Evolutionary conservation across 2,113 vertebrate genomes (phyloP).

Genomic region (Desmodus rotundus): DNA sequence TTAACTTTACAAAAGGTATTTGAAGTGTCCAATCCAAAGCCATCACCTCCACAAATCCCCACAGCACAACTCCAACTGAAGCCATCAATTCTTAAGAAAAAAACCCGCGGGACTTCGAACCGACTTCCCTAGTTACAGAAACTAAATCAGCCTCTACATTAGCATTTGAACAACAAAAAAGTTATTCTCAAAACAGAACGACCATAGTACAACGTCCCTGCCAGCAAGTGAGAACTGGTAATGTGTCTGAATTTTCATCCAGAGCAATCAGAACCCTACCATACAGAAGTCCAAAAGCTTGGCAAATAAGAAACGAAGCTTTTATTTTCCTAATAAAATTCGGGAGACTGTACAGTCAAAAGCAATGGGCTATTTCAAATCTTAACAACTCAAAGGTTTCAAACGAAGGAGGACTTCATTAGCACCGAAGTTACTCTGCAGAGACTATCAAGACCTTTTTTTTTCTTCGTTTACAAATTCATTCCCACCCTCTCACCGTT

Average conservation of each 20-base stretch:
- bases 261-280: background rate
- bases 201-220: background rate
- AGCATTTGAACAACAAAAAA: background rate
- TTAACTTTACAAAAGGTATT: slow-evolving; percentile 32
- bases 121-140: background rate
- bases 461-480: background rate
- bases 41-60: background rate
- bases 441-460: background rate
- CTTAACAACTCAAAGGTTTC: slow-evolving; percentile 12
- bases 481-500: slow-evolving; percentile 31
- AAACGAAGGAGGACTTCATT: background rate
- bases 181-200: background rate
- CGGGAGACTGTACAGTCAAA: background rate
- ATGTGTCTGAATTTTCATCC: background rate
- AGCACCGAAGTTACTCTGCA: background rate
- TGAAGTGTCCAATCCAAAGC: background rate
- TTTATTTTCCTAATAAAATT: slow-evolving; percentile 43
- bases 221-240: background rate
- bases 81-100: background rate
- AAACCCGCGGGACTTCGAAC: background rate
- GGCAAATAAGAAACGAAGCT: background rate
- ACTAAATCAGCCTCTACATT: background rate
- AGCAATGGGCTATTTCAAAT: background rate
- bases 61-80: background rate
- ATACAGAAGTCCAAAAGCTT: slow-evolving; percentile 3